A percentile compares a stretch with the other conserved stretches of the same genome.
These are phyloP conservation scores for Hemitrygon akajei DNA, from an alignment of 2,797 vertebrate species.

Conservation along the genomic window DNA sequence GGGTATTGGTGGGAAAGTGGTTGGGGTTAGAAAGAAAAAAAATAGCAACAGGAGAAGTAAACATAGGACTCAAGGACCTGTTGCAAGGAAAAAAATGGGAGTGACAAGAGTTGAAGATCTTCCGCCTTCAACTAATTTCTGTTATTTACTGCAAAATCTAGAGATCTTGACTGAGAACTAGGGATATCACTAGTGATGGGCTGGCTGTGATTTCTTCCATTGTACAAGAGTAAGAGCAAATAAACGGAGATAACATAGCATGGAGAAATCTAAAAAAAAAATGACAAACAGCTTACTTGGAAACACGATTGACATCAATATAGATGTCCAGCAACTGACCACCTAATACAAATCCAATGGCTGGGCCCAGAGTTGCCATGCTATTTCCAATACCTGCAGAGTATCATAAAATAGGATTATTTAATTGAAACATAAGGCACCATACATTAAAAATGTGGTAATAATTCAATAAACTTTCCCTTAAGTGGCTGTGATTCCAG, in stretches of 20 bases:
- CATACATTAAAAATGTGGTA: not conserved
- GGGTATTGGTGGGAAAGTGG: no score
- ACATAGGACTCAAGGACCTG: not conserved
- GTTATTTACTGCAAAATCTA: not conserved
- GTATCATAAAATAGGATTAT: not conserved
- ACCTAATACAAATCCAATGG: constrained; percentile 64
- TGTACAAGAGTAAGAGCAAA: not conserved
- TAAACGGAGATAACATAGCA: not conserved
- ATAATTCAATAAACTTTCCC: not conserved
- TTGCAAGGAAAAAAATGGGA: not conserved
- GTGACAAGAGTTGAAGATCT: not conserved
- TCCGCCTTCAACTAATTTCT: not conserved
- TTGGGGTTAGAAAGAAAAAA: not conserved
- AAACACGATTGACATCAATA: constrained; percentile 54
- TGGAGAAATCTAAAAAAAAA: not conserved
- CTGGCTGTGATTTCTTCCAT: not conserved
- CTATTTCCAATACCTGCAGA: constrained; percentile 60
- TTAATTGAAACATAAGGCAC: not conserved
- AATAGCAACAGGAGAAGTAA: not conserved
- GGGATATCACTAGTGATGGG: not conserved
- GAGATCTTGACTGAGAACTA: not conserved
- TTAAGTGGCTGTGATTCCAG: not conserved
- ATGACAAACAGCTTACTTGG: constrained; percentile 53
- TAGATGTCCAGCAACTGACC: constrained; percentile 63
- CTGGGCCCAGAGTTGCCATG: constrained; percentile 66